phyloP scores from a whole-genome alignment of 2,113 vertebrate genomes.

The Hyperopisus bebe region DNA sequence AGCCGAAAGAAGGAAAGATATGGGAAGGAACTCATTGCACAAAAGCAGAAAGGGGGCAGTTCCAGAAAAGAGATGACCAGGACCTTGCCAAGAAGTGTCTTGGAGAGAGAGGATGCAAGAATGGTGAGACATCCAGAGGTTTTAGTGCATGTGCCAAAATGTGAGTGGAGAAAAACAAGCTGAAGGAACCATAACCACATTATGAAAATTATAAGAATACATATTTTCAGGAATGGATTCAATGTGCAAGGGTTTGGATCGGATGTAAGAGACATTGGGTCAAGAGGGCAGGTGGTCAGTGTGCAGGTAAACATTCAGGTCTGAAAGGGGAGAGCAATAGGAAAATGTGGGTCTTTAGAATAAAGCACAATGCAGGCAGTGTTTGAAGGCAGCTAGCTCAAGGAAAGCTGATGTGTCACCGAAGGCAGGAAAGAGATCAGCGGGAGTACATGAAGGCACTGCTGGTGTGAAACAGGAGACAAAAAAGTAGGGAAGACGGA shows the following conservation, averaged over 20 bases:
- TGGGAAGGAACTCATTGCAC: not conserved
- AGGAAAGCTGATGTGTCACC: not conserved
- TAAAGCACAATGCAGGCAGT: not conserved
- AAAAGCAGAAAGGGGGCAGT: not conserved
- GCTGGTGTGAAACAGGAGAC: not conserved
- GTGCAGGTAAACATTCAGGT: not conserved
- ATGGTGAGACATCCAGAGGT: not conserved
- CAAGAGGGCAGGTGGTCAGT: not conserved
- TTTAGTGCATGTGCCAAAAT: not conserved
- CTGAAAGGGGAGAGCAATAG: not conserved
- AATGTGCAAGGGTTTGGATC: not conserved
- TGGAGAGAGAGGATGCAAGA: conserved; percentile 1
- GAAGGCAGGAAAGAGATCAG: not conserved
- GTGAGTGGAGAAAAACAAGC: not conserved
- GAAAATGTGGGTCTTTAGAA: not conserved
- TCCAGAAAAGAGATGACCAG: not conserved
- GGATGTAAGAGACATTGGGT: not conserved
- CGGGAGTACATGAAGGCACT: not conserved
- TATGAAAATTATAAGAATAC: not conserved
- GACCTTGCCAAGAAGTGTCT: not conserved
- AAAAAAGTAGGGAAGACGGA: not conserved
- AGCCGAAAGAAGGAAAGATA: not conserved
- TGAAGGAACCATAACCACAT: not conserved
- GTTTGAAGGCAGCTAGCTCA: not conserved
- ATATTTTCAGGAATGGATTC: not conserved